Conservation (phyloP, 2,113 vertebrate species). For the Regulus satrapa region DNA sequence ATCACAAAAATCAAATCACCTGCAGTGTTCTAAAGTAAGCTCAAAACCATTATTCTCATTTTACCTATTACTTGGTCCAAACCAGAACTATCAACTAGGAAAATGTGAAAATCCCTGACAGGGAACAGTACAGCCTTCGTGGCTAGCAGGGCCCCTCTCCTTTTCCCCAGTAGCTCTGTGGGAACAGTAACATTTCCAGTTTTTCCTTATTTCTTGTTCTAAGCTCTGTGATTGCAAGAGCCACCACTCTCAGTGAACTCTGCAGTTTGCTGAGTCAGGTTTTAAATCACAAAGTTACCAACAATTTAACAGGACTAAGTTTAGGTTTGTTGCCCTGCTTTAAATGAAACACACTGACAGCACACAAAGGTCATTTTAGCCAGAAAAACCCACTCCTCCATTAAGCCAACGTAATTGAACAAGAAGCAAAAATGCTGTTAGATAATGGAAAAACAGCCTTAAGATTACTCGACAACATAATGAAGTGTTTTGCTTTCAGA, state of each 20-base stretch:
- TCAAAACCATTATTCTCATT: background rate
- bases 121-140: fast-evolving
- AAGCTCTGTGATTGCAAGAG: background rate
- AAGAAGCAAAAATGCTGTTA: background rate
- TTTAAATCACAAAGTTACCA: background rate
- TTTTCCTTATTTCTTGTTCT: background rate
- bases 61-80: background rate
- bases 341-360: fast-evolving
- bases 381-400: background rate
- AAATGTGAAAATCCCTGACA: background rate
- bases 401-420: fast-evolving
- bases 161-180: no score
- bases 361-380: background rate
- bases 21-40: background rate
- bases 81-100: background rate
- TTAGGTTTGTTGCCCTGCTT: background rate
- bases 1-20: background rate
- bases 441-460: background rate
- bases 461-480: background rate
- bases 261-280: background rate
- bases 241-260: background rate
- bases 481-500: background rate
- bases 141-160: background rate
- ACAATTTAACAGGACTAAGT: background rate
- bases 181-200: background rate